A percentile compares a stretch with the other conserved stretches of the same genome.
phyloP scores from a whole-genome alignment of 2,888 invertebrate genomes.

The Marasmarcha lunaedactyla region DNA sequence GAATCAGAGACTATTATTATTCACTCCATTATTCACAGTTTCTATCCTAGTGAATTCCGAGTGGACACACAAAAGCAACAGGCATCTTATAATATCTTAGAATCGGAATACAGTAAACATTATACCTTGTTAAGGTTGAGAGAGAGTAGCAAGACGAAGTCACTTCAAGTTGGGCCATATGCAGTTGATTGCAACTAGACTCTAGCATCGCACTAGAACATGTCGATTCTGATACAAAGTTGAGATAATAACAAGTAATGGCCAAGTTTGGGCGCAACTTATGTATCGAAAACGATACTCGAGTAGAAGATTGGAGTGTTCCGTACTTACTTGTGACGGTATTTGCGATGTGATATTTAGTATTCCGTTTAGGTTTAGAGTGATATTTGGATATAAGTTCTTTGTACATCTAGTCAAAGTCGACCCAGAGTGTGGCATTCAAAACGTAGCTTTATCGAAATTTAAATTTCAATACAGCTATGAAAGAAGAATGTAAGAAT shows the following conservation, averaged over 20 bases:
- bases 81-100: neutral
- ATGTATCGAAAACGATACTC: neutral
- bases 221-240: conserved; percentile 41
- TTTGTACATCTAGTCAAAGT: no score
- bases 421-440: no score
- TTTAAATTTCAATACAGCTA: no score
- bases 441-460: no score
- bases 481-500: no score
- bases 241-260: conserved; percentile 56
- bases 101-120: conserved; percentile 2
- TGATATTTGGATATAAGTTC: no score
- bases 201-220: conserved; percentile 26
- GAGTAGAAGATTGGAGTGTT: no score
- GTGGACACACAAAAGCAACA: neutral
- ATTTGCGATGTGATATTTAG: no score
- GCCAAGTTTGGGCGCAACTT: conserved; percentile 28
- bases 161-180: conserved; percentile 19
- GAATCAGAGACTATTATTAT: neutral
- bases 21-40: neutral
- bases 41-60: neutral
- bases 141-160: conserved; percentile 22
- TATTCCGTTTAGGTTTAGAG: no score
- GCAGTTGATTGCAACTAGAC: conserved; percentile 25
- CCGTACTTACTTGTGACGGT: no score
- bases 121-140: conserved; percentile 1